Conservation (phyloP, 2,888 invertebrate genomes). For the Strigamia crassipes region DNA sequence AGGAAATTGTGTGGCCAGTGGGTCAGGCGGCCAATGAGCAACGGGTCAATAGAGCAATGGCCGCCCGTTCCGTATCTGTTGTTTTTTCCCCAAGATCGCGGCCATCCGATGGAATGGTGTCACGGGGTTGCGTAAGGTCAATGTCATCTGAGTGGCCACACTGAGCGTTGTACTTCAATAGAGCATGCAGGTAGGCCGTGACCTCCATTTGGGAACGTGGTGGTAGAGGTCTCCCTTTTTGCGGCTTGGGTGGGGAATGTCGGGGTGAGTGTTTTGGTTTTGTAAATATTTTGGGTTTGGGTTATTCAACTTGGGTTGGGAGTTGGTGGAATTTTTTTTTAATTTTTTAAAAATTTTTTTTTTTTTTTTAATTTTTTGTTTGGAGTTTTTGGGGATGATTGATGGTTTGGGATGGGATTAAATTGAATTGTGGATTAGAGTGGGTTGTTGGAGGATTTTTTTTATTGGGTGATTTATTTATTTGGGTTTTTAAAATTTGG, state of each 20-base stretch:
- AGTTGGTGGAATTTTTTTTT: neutral
- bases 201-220: neutral
- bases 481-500: too few relatives aligned
- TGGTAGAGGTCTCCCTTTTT: neutral
- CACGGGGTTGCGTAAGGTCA: slow-evolving; percentile 33
- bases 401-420: neutral
- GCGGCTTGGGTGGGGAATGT: neutral
- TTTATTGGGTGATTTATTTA: neutral
- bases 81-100: neutral
- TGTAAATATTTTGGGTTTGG: slow-evolving; percentile 1
- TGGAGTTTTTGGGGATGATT: neutral
- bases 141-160: slow-evolving; percentile 32
- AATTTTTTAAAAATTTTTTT: neutral
- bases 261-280: neutral
- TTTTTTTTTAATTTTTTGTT: neutral
- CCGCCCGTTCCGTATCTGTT: slow-evolving; percentile 33
- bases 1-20: slow-evolving; percentile 38
- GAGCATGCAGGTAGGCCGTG: slow-evolving; percentile 34
- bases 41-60: slow-evolving; percentile 40
- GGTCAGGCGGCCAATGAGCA: slow-evolving; percentile 38
- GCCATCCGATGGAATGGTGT: slow-evolving; percentile 36
- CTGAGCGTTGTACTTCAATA: slow-evolving; percentile 5
- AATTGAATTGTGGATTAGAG: neutral
- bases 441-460: neutral
- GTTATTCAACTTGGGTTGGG: neutral